These are phyloP conservation scores for Sanderia malayensis DNA, from an alignment of 30 jellyfish, hydroid and myxozoan genomes.

Conservation along the genomic window DNA sequence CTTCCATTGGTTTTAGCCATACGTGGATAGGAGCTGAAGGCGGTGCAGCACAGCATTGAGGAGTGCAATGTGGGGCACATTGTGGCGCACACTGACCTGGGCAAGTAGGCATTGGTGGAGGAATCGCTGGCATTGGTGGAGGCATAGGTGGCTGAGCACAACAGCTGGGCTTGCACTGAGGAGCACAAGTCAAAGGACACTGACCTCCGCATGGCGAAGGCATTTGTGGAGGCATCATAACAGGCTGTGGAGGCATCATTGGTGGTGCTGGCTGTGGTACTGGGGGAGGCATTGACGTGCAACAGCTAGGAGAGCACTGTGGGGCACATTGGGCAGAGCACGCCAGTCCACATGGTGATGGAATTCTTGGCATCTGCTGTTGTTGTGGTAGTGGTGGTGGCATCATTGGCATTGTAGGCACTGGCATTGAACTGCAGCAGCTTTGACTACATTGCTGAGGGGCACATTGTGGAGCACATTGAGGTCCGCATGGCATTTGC, in stretches of 20 bases:
- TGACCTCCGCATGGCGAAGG: constrained; percentile 31
- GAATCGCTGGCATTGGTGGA: too few relatives aligned
- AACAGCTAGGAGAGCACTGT: constrained; percentile 69
- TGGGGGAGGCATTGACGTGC: constrained; percentile 60
- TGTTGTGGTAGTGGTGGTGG: constrained; percentile 53
- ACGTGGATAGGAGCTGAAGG: constrained; percentile 23
- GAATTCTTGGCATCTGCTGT: constrained; percentile 39
- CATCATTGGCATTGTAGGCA: not conserved
- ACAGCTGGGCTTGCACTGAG: constrained; percentile 14
- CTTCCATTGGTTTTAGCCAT: not conserved
- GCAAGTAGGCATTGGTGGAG: constrained; percentile 44
- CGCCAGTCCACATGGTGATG: constrained; percentile 69
- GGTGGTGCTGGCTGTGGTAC: constrained; percentile 46
- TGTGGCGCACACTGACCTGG: constrained; percentile 34
- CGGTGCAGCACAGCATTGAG: constrained; percentile 37
- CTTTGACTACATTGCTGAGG: constrained; percentile 41
- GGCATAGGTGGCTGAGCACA: constrained; percentile 23
- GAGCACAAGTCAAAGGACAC: constrained; percentile 39
- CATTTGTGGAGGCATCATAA: constrained; percentile 10
- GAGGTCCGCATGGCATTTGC: constrained; percentile 50
- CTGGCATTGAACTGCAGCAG: constrained; percentile 24
- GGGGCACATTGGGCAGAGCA: constrained; percentile 80
- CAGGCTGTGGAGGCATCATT: constrained; percentile 7
- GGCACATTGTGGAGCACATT: constrained; percentile 33
- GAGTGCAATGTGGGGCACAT: constrained; percentile 53